Base-by-base conservation (phyloP, 2,113 vertebrate species). In the Galemys pyrenaicus region DNA sequence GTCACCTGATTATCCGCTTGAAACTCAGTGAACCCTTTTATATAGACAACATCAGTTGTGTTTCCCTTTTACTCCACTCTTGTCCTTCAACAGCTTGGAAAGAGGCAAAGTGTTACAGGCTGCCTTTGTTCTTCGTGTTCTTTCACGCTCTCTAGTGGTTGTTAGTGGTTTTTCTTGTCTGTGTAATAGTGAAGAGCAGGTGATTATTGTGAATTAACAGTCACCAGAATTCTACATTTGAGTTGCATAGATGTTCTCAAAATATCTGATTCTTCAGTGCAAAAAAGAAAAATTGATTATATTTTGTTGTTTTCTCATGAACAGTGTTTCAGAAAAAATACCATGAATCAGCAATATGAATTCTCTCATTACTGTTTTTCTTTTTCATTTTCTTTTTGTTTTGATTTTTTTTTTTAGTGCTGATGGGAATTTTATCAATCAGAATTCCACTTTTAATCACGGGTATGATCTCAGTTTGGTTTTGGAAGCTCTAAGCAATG, bases 391-490 rank as follows among this genome's bases (percentile, higher is more conserved):
- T 26, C 58, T 62, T 26, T 26, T 60, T 60, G 58, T n/a, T 67
- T 68, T 68, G n/a, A 20, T 35, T 68, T 35, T 13, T 35, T 20
- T 67, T 94, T 87, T 44, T 17, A 83, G 24, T 81, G 39, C 87
- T 93, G 37, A 81, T 87, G 32, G 19, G 67, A 51, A 87, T 95
- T 89, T 68, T 30, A 28, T 64, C 62, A 74, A 60, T 92, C 78
- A 79, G 28, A 87, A 77, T 82, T 94, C 82, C 79, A 87, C 32
- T 46, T 94, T 70, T 96, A 95, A 77, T 91, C 92, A 64, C 86
- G 82, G 89, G 20, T 87, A 71, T 96, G 86, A 15, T 86, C 79
- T 97, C 96, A 90, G 88, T 46, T 71, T 97, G 5, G 74, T 19
- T 87, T 83, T 70, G 37, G 65, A 86, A 97, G 54, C 35, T 37